Percentiles rank a stretch among this genome's conserved stretches.
These are phyloP conservation scores for Potamilus streckersoni DNA, from an alignment of 1,140 invertebrate genomes.

Conservation along the genomic window DNA sequence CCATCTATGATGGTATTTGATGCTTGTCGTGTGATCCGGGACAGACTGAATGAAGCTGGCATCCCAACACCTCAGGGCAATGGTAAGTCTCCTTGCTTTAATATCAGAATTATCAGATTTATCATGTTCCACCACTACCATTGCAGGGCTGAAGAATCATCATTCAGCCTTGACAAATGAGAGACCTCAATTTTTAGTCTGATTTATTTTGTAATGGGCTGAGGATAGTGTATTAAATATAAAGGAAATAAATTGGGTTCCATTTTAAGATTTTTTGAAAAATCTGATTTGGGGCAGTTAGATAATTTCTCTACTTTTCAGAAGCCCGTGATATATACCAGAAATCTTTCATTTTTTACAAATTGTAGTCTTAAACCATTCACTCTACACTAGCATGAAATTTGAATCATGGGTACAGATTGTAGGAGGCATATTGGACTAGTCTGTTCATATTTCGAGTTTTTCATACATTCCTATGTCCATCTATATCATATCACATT, in stretches of 20 bases:
- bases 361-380: no score
- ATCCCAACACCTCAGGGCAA: conserved; percentile 54
- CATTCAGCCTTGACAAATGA: background rate
- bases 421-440: no score
- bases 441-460: no score
- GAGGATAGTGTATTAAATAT: background rate
- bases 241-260: background rate
- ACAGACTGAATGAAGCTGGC: conserved; percentile 90
- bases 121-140: background rate
- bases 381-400: no score
- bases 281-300: no score
- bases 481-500: no score
- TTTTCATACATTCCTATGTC: no score
- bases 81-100: conserved; percentile 60
- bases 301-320: no score
- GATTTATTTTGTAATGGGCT: background rate
- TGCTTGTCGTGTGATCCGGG: conserved; percentile 93
- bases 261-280: background rate
- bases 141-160: background rate
- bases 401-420: no score
- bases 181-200: background rate
- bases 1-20: conserved; percentile 93
- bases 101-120: background rate
- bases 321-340: no score
- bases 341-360: no score